phyloP scores from a whole-genome alignment of 2,888 invertebrate species.

The Lasiommata megera region DNA sequence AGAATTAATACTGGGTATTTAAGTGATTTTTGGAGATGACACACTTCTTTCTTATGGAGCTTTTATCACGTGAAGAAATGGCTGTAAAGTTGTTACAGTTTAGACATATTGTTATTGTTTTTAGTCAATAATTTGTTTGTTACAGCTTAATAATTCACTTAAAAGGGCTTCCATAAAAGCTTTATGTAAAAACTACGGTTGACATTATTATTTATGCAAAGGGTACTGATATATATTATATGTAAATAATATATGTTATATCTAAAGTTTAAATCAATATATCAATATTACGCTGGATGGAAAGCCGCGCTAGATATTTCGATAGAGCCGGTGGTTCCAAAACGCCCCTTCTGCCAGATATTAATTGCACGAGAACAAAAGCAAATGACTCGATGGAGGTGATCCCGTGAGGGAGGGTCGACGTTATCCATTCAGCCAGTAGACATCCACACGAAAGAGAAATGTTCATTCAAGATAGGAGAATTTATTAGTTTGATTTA shows the following conservation, averaged over 20 bases:
- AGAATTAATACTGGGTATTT: no score
- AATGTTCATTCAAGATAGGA: slow-evolving; percentile 80
- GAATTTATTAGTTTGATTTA: slow-evolving; percentile 80
- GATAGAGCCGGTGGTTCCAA: slow-evolving; percentile 69
- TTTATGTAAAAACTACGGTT: no score
- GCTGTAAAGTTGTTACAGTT: no score
- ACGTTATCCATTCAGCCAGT: slow-evolving; percentile 77
- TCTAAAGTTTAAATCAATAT: slow-evolving; percentile 18
- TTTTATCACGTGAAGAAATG: no score
- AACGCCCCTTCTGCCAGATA: slow-evolving; percentile 75
- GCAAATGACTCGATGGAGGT: slow-evolving; percentile 80
- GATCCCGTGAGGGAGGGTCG: slow-evolving; percentile 75
- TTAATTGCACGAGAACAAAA: slow-evolving; percentile 80
- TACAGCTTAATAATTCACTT: no score
- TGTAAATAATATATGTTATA: background rate
- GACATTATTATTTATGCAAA: no score
- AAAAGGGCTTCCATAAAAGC: no score
- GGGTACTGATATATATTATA: no score
- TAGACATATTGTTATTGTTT: no score
- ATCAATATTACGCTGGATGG: slow-evolving; percentile 41
- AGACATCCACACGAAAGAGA: slow-evolving; percentile 76
- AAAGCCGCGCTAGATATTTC: slow-evolving; percentile 60
- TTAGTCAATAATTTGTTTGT: no score
- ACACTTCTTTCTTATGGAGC: no score
- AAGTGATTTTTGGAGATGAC: no score